Evolutionary conservation across 2,888 invertebrate species (phyloP), one percentile per base, ranked within the genome.

Genomic region (Limenitis arthemis): DNA sequence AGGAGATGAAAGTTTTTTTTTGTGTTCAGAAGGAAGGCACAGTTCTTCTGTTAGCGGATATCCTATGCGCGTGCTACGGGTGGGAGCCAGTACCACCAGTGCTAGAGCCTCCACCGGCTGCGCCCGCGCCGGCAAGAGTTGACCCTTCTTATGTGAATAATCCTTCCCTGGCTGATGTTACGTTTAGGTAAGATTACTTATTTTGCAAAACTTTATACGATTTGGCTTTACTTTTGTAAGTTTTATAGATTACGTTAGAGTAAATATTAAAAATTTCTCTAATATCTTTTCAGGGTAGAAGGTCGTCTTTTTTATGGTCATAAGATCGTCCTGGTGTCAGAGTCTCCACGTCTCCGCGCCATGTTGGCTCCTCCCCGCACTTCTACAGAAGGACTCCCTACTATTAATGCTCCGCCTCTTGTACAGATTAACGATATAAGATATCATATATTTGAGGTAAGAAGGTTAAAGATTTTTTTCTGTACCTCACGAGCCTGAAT

Each of bases 111-210:
- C 89, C 91, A 9, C 89, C 90, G 90, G 33, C 89, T 90, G 36
- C 89, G 89, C 28, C 92, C 2, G 84, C 90, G 6, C 87, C 89
- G 1, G 93, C 95, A 0, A 87, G 95, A 54, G 95, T 96, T 62
- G 97, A 97, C 82, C 94, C 96, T 0, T 93, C 94, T 69, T 97
- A 95, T 80, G 96, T 97, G 59, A 97, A 97, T 85, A 97, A 96
- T 82, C 94, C 96, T 0, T 95, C 96, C 68, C 87, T 97, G 36
- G 95, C 95, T 64, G 97, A 97, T 73, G 96, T 97, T 31, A 95
- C 95, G 51, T 97, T 97, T 77, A 87, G 89, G 89, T 89, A n/a
- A 37, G 28, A 20, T 20, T 20, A 20, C 20, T 1, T 20, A 20
- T 20, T 20, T 20, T 20, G 20, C 20, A 20, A 20, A 20, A 20